Evolutionary conservation across 2,888 invertebrate species (phyloP), one percentile per base, ranked within the genome.

Genomic region (Plusia festucae): DNA sequence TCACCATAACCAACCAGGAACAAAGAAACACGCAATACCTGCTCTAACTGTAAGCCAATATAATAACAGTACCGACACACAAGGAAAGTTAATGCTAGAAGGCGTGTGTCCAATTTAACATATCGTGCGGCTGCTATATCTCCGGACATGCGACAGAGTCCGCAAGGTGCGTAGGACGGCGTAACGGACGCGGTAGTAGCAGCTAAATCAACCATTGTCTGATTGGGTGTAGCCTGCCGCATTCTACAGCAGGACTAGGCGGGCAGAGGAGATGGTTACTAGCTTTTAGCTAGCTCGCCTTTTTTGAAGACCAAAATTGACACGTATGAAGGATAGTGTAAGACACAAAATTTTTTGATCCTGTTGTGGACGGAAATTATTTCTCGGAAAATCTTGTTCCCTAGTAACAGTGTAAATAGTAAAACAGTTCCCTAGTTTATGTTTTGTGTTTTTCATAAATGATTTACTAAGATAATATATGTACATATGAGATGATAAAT

Each of bases 181-280:
- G 92, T 91, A 91, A 91, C 92, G 88, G 90, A 90, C 86, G 84
- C 88, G 81, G 77, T 81, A 76, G 91, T 90, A 90, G 91, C 88
- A 78, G 90, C 87, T 92, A 92, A 91, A 92, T 92, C 92, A 91
- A 89, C 88, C 87, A 93, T 93, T 92, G 92, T 93, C 91, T 91
- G 92, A 93, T 92, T 92, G 92, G 91, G 88, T 90, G 89, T 89
- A 90, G 86, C 90, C 84, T 83, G 88, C 88, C 88, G 89, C 91
- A 89, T 90, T 91, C 91, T 83, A 73, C 57, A 16, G 6, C 53
- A 54, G 57, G 76, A 82, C 69, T 68, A 68, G 53, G 56, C 51
- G 66, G 67, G 57, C 53, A 60, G 58, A 69, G 68, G 81, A 78
- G 81, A 78, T 34, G 78, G 20, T 40, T n/a, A n/a, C n/a, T n/a